phyloP scores from a whole-genome alignment of 2,888 invertebrate genomes.

The Tinea pellionella region DNA sequence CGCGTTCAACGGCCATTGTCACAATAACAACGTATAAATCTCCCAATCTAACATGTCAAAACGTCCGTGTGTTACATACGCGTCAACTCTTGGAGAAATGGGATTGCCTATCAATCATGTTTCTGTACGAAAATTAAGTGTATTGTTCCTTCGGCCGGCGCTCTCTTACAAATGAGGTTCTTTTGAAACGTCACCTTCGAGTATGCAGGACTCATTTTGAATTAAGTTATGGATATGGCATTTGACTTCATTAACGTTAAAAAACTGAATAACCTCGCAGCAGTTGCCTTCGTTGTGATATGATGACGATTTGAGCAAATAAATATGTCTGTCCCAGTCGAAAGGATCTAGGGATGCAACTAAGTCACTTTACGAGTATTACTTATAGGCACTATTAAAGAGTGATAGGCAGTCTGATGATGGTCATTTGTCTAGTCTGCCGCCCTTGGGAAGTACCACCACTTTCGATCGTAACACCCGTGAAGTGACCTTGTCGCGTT shows the following conservation, averaged over 20 bases:
- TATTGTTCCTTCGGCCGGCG: conserved; percentile 48
- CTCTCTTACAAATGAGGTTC: conserved; percentile 43
- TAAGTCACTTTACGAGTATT: no score
- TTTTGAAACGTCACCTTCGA: conserved; percentile 26
- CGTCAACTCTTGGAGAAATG: conserved; percentile 30
- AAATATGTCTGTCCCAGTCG: no score
- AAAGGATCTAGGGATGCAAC: no score
- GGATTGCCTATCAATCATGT: conserved; percentile 57
- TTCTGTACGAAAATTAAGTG: conserved; percentile 45
- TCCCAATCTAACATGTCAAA: conserved; percentile 35
- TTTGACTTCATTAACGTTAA: neutral
- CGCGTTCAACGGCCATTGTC: conserved; percentile 28
- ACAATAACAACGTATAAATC: conserved; percentile 30
- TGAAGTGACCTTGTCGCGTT: no score
- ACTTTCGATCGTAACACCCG: no score
- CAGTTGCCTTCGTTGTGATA: no score
- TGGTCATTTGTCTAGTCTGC: no score
- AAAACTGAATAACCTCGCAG: no score
- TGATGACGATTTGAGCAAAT: no score
- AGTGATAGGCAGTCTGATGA: no score
- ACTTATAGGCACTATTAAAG: no score
- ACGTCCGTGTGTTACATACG: conserved; percentile 33
- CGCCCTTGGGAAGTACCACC: no score
- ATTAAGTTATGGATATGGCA: conserved; percentile 6
- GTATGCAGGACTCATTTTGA: conserved; percentile 1